Evolutionary conservation across 2,113 vertebrate species (phyloP).

Genomic region (Dryoscopus gambensis): DNA sequence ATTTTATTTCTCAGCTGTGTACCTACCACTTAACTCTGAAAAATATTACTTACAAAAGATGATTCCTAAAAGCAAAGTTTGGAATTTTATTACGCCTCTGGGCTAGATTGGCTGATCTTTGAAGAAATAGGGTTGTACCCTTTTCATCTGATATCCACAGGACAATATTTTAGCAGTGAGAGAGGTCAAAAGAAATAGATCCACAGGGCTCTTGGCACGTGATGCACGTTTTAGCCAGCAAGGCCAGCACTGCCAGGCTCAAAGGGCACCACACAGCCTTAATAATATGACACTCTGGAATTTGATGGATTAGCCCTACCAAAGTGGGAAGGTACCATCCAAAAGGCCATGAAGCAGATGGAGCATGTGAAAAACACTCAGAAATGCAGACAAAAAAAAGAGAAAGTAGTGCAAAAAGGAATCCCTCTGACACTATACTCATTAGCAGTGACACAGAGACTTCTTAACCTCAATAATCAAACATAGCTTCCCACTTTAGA

Average conservation of each 20-base stretch:
- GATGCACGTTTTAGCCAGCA: constrained; percentile 72
- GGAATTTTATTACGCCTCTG: constrained; percentile 94
- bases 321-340: not conserved
- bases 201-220: constrained; percentile 63
- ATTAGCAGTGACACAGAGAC: not conserved
- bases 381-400: not conserved
- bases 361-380: not conserved
- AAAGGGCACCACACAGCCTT: constrained; percentile 77
- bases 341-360: not conserved
- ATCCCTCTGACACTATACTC: not conserved
- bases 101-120: constrained; percentile 85
- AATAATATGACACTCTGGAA: constrained; percentile 70
- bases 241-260: constrained; percentile 70
- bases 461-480: not conserved
- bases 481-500: not conserved
- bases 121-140: constrained; percentile 94
- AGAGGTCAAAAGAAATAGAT: constrained; percentile 78
- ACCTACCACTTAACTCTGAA: constrained; percentile 84
- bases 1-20: constrained; percentile 65
- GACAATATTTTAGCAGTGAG: constrained; percentile 83
- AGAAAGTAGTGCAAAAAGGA: not conserved
- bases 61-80: constrained; percentile 88
- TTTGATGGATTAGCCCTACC: constrained; percentile 78
- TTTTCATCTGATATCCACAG: constrained; percentile 90
- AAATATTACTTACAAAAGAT: constrained; percentile 92